Evolutionary conservation across 2,888 invertebrate species (phyloP).

Genomic region (Ptychoptera contaminata): DNA sequence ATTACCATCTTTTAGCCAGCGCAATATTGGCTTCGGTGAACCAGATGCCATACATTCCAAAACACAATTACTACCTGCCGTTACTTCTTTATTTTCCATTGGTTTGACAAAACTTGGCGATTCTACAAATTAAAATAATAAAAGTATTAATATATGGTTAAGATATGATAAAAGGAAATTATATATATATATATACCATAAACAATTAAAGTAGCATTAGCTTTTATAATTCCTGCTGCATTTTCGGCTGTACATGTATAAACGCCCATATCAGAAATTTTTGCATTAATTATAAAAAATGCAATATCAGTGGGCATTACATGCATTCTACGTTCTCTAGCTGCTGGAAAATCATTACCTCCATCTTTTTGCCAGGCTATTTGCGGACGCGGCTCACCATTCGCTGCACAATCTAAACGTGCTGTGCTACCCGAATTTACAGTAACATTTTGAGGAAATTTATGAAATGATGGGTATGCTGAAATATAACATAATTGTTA

Average conservation of each 20-base stretch:
- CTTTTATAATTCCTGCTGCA: conserved; percentile 69
- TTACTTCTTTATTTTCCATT: conserved; percentile 71
- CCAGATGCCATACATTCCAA: conserved; percentile 78
- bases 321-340: conserved; percentile 81
- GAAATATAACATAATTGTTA: conserved; percentile 6
- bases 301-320: conserved; percentile 83
- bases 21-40: conserved; percentile 62
- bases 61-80: conserved; percentile 69
- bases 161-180: conserved; percentile 1
- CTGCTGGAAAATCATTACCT: conserved; percentile 89
- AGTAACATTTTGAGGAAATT: conserved; percentile 70
- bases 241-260: conserved; percentile 91
- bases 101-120: conserved; percentile 73
- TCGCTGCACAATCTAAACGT: conserved; percentile 78
- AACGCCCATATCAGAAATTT: conserved; percentile 74
- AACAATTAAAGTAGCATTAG: conserved; percentile 75
- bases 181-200: conserved; percentile 17
- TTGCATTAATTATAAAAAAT: conserved; percentile 85
- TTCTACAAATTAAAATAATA: conserved; percentile 35
- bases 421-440: conserved; percentile 75
- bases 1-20: conserved; percentile 75
- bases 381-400: conserved; percentile 75
- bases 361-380: conserved; percentile 85
- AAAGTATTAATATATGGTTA: conserved; percentile 4
- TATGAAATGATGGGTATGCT: conserved; percentile 76